Base-by-base conservation (phyloP, 2,888 invertebrate species). In the Serrognathus titanus region DNA sequence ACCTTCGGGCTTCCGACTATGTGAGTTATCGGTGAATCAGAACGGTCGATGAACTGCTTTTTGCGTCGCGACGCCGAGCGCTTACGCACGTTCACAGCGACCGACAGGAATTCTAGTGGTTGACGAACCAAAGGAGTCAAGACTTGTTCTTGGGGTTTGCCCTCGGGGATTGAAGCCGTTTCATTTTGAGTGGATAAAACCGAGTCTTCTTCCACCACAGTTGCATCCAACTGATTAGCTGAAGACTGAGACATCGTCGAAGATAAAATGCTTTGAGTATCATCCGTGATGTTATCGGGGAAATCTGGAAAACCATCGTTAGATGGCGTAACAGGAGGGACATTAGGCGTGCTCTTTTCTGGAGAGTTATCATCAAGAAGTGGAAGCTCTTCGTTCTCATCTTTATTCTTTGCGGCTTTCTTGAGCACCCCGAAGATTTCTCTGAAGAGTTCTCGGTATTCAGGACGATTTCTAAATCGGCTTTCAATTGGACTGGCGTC, bases 341-440 rank as follows among this genome's bases (percentile, higher is more conserved):
- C 86, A 70, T 84, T 84, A 13, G 82, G 77, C 13, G 64, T 58
- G 10, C 20, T 45, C 48, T 68, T 66, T 3, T 77, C 75, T 1
- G 78, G 75, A 11, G 81, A 78, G 16, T 81, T 79, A 68, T 88
- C 88, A 67, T 90, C 89, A 47, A 89, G 75, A 2, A 88, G 74
- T 0, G 90, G 90, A 36, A 89, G 77, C 65, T 86, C 86, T 65
- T 90, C 90, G 20, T 88, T 89, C 61, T 90, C 89, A 59, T 90
- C 89, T 72, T 90, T 91, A 60, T 89, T 90, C 66, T 89, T 90
- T 1, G 91, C 91, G 0, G 92, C 91, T 66, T 91, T 87, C 73
- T 92, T 92, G 11, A 93, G 78, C 7, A 91, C 89, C 16, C 86
- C 86, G 73, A 92, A 92, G 59, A 93, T 92, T 74, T 93, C 92